A percentile compares a stretch with the other conserved stretches of the same genome.
phyloP scores from a whole-genome alignment of 2,113 vertebrate genomes.

The Albula goreensis region DNA sequence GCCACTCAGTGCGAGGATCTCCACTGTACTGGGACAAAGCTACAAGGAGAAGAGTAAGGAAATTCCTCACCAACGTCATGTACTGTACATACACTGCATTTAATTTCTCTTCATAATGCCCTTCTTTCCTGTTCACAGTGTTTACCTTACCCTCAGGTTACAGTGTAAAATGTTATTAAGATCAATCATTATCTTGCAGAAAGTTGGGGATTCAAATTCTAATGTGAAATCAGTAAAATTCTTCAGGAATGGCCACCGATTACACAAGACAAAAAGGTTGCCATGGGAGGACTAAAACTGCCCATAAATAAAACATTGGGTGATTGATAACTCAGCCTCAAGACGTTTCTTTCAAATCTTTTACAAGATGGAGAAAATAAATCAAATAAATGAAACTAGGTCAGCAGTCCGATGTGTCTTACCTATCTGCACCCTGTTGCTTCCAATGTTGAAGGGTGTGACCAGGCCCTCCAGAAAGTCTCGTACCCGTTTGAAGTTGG shows the following conservation, averaged over 20 bases:
- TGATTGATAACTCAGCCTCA: too few relatives aligned
- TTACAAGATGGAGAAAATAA: not conserved
- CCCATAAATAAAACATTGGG: too few relatives aligned
- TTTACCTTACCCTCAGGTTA: too few relatives aligned
- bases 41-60: slow-evolving; percentile 43
- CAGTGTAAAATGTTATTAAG: not conserved
- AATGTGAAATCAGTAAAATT: not conserved
- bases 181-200: not conserved
- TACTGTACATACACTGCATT: not conserved
- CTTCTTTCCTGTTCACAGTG: too few relatives aligned
- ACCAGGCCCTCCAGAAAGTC: slow-evolving; percentile 85
- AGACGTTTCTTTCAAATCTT: not conserved
- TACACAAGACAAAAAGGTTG: not conserved
- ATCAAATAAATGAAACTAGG: not conserved
- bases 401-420: slow-evolving; percentile 33
- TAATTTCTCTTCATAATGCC: not conserved
- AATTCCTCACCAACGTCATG: not conserved
- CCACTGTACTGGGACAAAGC: slow-evolving; percentile 93
- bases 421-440: slow-evolving; percentile 84
- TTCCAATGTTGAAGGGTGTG: slow-evolving; percentile 79
- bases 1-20: slow-evolving; percentile 89
- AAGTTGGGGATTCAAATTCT: not conserved
- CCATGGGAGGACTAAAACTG: not conserved
- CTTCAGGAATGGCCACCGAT: too few relatives aligned
- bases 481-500: slow-evolving; percentile 85